Conservation (phyloP, 2,113 vertebrate species). For the Pterophyllum scalare region DNA sequence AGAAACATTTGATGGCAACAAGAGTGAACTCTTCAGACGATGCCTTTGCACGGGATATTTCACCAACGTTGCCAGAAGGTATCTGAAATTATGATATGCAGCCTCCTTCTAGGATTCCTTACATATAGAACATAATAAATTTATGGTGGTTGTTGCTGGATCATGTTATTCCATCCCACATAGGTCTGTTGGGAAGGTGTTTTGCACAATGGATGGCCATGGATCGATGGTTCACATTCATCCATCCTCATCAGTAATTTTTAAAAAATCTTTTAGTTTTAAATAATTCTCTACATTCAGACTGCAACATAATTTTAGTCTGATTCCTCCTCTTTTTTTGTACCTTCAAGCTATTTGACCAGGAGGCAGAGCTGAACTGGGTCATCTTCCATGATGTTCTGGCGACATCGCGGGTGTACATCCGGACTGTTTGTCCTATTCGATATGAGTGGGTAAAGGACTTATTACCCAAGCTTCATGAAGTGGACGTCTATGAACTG, state of each 20-base stretch:
- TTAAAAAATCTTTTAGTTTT: background rate
- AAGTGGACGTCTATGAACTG: constrained; percentile 91
- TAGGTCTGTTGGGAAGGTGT: constrained; percentile 91
- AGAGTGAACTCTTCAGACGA: constrained; percentile 87
- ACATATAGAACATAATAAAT: background rate
- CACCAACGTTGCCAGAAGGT: constrained; percentile 93
- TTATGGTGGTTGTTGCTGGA: background rate
- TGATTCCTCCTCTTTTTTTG: background rate
- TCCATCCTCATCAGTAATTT: constrained; percentile 92
- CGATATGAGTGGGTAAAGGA: constrained; percentile 96
- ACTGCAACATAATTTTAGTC: background rate
- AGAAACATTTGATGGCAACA: constrained; percentile 88
- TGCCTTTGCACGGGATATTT: constrained; percentile 96
- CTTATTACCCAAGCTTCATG: constrained; percentile 93
- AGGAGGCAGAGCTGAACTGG: constrained; percentile 91
- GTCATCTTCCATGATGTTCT: constrained; percentile 95
- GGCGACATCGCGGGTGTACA: constrained; percentile 91
- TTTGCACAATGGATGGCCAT: constrained; percentile 98
- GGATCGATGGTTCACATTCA: constrained; percentile 94
- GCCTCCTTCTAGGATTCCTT: background rate
- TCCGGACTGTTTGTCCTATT: constrained; percentile 93
- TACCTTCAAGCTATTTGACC: constrained; percentile 86
- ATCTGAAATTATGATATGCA: background rate
- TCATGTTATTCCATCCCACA: background rate
- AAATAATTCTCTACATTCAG: background rate